Evolutionary conservation across 1,140 invertebrate genomes (phyloP).

Genomic region (Kradibia gibbosae): DNA sequence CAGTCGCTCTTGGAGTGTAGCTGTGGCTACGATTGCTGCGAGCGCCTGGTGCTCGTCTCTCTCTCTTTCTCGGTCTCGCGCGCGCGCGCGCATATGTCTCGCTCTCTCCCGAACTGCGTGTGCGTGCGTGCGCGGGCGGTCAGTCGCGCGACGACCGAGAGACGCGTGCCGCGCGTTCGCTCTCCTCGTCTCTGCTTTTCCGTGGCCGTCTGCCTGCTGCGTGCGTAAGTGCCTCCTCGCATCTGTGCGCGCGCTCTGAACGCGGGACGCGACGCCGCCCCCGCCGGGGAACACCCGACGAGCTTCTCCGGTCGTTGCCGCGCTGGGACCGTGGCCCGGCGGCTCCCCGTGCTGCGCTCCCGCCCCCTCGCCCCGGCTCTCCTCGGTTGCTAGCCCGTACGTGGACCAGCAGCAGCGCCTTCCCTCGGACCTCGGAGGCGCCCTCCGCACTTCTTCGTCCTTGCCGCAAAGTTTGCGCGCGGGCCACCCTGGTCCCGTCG

Average conservation of each 20-base stretch:
- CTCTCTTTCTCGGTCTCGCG: too few relatives aligned
- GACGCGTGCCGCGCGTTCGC: not conserved
- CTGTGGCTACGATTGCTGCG: too few relatives aligned
- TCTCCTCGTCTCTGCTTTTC: not conserved
- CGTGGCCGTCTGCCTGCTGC: not conserved
- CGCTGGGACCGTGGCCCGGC: constrained; percentile 4
- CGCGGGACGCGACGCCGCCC: not conserved
- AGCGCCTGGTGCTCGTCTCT: too few relatives aligned
- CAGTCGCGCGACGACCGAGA: too few relatives aligned
- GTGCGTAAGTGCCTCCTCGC: not conserved
- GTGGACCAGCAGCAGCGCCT: not conserved
- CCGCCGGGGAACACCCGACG: not conserved
- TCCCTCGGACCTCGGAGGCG: not conserved
- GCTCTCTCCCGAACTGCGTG: not conserved
- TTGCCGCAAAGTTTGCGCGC: too few relatives aligned
- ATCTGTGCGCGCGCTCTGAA: not conserved
- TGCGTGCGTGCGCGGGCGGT: not conserved
- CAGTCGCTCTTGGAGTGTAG: too few relatives aligned
- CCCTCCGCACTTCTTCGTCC: too few relatives aligned
- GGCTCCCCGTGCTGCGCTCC: not conserved
- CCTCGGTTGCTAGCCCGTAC: not conserved
- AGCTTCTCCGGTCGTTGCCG: not conserved
- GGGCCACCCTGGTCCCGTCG: not conserved
- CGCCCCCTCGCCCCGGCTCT: not conserved
- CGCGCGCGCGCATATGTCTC: not conserved